phyloP scores from a whole-genome alignment of 1,140 invertebrate genomes.

The Hyphantria cunea region DNA sequence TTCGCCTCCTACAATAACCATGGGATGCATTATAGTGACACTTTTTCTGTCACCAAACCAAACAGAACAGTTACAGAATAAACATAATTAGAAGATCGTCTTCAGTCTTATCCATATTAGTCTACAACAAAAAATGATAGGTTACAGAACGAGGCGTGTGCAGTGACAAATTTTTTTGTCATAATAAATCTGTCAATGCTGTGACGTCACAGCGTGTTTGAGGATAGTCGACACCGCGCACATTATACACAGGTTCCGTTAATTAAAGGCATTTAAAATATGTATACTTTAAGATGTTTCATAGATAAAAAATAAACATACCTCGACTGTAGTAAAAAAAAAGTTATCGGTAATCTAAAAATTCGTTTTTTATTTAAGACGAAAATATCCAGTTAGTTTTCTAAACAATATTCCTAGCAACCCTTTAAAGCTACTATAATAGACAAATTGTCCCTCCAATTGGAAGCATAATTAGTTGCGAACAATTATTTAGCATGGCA shows the following conservation, averaged over 20 bases:
- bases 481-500: constrained; percentile 29
- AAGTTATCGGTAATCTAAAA: no score
- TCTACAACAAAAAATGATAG: constrained; percentile 19
- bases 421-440: background rate
- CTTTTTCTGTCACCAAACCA: no score
- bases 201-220: constrained; percentile 36
- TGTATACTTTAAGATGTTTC: background rate
- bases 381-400: no score
- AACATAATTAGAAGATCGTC: no score
- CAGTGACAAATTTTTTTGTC: constrained; percentile 52
- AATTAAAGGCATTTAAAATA: constrained; percentile 26
- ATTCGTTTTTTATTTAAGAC: no score
- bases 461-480: constrained; percentile 6
- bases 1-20: no score
- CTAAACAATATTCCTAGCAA: background rate
- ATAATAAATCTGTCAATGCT: constrained; percentile 66
- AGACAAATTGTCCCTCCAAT: constrained; percentile 15
- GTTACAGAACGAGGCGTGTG: constrained; percentile 4
- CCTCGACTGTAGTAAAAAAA: no score
- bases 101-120: constrained; percentile 25
- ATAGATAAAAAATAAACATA: no score
- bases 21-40: no score
- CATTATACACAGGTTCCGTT: constrained; percentile 11
- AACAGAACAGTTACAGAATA: no score
- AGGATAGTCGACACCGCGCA: constrained; percentile 26